Evolutionary conservation across 2,113 vertebrate species (phyloP), one percentile per base, ranked within the genome.

Genomic region (Oreochromis niloticus): DNA sequence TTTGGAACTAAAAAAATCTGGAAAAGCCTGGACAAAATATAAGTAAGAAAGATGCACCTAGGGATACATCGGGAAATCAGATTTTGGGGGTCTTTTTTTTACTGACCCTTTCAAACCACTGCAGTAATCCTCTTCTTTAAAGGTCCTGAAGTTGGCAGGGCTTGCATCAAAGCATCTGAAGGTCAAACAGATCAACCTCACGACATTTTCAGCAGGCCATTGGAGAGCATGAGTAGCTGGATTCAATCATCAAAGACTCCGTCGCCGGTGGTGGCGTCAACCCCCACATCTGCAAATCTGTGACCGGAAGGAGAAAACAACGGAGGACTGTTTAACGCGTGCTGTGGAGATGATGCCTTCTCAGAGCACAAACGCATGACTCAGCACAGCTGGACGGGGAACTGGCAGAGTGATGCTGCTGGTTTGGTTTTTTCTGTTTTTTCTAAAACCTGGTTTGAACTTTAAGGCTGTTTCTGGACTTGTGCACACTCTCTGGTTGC

Each of bases 141-240:
- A 86, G 78, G 14, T 73, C 63, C 80, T 57, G 61, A 43, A 78
- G 80, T 85, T 87, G 78, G 84, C 80, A 78, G 24, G 46, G 87
- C 57, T 85, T 54, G 5, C 84, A 87, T 91, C 92, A 88, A 90
- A 93, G 84, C n/a, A 55, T 30, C 16, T 80, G 81, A 87, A 85
- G 89, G 91, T 90, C 89, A 90, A 91, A 88, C 73, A 7, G 48
- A 43, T 85, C 84, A 30, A 73, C 84, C 89, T 87, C 80, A 73
- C 1, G 50, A 81, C 86, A 73, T 90, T 83, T 91, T 39, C 88
- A 91, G 89, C 86, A 8, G 83, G 66, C 46, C 41, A 2, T 32
- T 48, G 68, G 92, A 85, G 27, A 50, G 39, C 88, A 9, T 3
- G 79, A 88, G 66, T 85, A 66, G 71, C 83, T 81, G 81, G 82